Percentiles rank a stretch among this genome's conserved stretches.
phyloP scores from a whole-genome alignment of 2,888 invertebrate species.

The Rhingia rostrata region DNA sequence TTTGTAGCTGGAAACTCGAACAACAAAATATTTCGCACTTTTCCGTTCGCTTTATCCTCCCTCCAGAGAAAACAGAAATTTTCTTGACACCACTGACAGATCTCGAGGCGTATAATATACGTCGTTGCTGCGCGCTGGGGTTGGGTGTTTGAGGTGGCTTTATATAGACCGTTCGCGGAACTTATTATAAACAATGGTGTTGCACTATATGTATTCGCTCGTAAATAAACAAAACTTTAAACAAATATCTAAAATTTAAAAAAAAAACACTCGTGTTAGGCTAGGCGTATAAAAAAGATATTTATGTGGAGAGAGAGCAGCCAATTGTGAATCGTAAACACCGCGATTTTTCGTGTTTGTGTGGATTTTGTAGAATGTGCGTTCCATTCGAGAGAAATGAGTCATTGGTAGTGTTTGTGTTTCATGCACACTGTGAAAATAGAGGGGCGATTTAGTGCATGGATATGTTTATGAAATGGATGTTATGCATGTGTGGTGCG shows the following conservation, averaged over 20 bases:
- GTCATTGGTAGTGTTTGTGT: conserved; percentile 49
- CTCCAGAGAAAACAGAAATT: conserved; percentile 37
- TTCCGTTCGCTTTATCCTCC: conserved; percentile 34
- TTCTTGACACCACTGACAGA: conserved; percentile 36
- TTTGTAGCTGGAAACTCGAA: conserved; percentile 5
- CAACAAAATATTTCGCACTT: conserved; percentile 43
- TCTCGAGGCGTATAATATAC: conserved; percentile 22
- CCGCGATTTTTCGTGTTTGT: conserved; percentile 53
- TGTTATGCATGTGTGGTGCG: conserved; percentile 32
- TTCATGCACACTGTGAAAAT: conserved; percentile 10
- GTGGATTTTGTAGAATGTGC: conserved; percentile 47
- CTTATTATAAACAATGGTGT: conserved; percentile 12
- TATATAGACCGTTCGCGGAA: conserved; percentile 4
- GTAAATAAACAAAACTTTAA: conserved; percentile 29
- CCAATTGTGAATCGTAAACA: conserved; percentile 65
- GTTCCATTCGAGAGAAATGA: conserved; percentile 58
- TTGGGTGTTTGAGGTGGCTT: conserved; percentile 33
- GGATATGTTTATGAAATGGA: neutral
- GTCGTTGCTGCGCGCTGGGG: conserved; percentile 27
- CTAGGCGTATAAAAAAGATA: conserved; percentile 51
- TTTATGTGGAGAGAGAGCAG: conserved; percentile 53
- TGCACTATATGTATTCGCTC: conserved; percentile 6
- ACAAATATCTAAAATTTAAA: conserved; percentile 17
- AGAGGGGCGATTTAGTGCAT: conserved; percentile 10
- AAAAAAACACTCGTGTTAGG: conserved; percentile 12